phyloP scores from a whole-genome alignment of 1,140 invertebrate species.

The Drosophila funebris region DNA sequence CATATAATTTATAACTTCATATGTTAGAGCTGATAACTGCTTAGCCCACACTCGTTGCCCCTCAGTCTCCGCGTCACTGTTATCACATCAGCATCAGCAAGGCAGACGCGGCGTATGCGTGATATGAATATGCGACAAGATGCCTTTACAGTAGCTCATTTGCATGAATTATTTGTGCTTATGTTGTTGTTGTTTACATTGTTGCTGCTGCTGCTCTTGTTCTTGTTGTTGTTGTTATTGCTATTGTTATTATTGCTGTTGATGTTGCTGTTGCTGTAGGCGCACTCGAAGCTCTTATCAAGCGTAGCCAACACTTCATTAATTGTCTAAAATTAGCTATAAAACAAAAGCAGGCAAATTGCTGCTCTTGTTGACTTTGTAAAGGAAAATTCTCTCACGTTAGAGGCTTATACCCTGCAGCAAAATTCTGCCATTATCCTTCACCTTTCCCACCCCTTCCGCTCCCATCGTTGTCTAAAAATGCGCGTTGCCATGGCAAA shows the following conservation, averaged over 20 bases:
- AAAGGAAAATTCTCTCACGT: slow-evolving; percentile 17
- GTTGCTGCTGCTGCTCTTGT: slow-evolving; percentile 32
- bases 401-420: slow-evolving; percentile 6
- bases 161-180: slow-evolving; percentile 68
- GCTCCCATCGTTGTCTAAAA: neutral
- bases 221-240: slow-evolving; percentile 37
- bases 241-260: slow-evolving; percentile 28
- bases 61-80: neutral
- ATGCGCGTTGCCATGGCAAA: slow-evolving; percentile 17
- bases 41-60: neutral
- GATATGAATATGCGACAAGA: slow-evolving; percentile 48
- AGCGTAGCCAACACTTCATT: slow-evolving; percentile 79
- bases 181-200: slow-evolving; percentile 17
- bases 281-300: slow-evolving; percentile 66
- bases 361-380: slow-evolving; percentile 7
- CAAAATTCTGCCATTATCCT: neutral
- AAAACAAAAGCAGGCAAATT: slow-evolving; percentile 52
- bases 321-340: slow-evolving; percentile 81
- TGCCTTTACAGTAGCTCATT: slow-evolving; percentile 64
- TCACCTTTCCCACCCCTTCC: neutral
- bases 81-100: slow-evolving; percentile 61
- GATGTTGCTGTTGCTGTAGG: too few relatives aligned
- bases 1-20: slow-evolving; percentile 74
- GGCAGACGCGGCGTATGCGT: slow-evolving; percentile 61
- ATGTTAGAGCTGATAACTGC: slow-evolving; percentile 55